A percentile compares a stretch with the other conserved stretches of the same genome.
These are phyloP conservation scores for Xenopus borealis DNA, from an alignment of 2,113 vertebrate species.

Conservation along the genomic window DNA sequence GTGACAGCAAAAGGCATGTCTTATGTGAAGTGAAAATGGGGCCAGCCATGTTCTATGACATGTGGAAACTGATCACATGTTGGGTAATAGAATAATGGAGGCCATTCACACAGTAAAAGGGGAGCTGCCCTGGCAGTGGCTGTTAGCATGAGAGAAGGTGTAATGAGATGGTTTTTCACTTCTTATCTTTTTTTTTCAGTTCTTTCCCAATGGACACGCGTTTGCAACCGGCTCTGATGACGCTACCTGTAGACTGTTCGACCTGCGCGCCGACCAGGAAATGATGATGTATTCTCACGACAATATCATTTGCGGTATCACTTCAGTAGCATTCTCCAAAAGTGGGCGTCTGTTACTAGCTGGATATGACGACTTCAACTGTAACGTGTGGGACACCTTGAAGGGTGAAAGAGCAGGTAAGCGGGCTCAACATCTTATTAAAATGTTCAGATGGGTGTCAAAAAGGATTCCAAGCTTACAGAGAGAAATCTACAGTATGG, in stretches of 20 bases:
- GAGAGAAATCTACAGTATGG: no score
- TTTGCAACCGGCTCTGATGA: constrained; percentile 95
- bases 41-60: no score
- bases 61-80: no score
- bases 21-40: no score
- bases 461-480: no score
- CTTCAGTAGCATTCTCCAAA: constrained; percentile 97
- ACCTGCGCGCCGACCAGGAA: constrained; percentile 93
- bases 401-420: constrained; percentile 92
- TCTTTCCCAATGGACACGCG: constrained; percentile 92
- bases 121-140: no score
- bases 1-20: no score
- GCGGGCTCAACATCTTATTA: constrained; percentile 13
- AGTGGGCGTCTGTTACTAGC: constrained; percentile 92
- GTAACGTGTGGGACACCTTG: constrained; percentile 94
- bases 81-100: no score
- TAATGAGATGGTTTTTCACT: no score
- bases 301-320: constrained; percentile 96
- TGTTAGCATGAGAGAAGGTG: no score
- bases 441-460: no score
- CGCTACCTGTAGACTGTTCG: constrained; percentile 94
- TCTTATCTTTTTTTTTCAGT: constrained; percentile 58
- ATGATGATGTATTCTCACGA: constrained; percentile 91
- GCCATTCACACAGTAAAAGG: no score
- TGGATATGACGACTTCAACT: constrained; percentile 96